These are phyloP conservation scores for Drosophila mayri DNA, from an alignment of 1,140 invertebrate species.

Conservation along the genomic window DNA sequence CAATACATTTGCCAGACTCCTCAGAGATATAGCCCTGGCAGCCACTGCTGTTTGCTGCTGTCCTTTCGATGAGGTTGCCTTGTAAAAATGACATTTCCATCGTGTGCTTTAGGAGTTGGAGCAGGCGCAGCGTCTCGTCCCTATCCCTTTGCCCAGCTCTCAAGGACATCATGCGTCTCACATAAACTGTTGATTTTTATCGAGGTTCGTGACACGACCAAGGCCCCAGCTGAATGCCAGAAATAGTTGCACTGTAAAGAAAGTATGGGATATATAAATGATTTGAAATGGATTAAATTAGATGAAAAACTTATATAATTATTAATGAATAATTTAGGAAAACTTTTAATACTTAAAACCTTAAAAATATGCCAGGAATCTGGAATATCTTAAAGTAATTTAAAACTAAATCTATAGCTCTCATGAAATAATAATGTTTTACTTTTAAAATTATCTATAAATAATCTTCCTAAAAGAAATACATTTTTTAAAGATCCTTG, in stretches of 20 bases:
- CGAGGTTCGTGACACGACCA: constrained; percentile 62
- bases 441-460: not conserved
- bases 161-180: constrained; percentile 75
- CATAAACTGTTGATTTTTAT: constrained; percentile 84
- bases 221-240: constrained; percentile 6
- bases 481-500: not conserved
- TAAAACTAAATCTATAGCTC: too few relatives aligned
- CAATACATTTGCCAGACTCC: constrained; percentile 74
- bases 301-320: too few relatives aligned
- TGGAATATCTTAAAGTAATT: too few relatives aligned
- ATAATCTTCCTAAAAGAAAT: not conserved
- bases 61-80: constrained; percentile 38
- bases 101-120: constrained; percentile 13
- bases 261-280: not conserved
- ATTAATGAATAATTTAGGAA: not conserved
- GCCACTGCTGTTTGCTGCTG: constrained; percentile 46
- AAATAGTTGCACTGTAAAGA: not conserved
- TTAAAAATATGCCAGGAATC: not conserved
- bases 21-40: constrained; percentile 7
- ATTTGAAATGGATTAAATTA: too few relatives aligned
- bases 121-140: not conserved
- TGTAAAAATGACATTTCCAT: constrained; percentile 55
- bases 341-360: not conserved
- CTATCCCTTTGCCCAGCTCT: constrained; percentile 30
- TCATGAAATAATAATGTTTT: too few relatives aligned